Evolutionary conservation across 92 coral and sea anemone genomes (phyloP), one percentile per base, ranked within the genome.

Genomic region (Zoanthus sansibaricus): DNA sequence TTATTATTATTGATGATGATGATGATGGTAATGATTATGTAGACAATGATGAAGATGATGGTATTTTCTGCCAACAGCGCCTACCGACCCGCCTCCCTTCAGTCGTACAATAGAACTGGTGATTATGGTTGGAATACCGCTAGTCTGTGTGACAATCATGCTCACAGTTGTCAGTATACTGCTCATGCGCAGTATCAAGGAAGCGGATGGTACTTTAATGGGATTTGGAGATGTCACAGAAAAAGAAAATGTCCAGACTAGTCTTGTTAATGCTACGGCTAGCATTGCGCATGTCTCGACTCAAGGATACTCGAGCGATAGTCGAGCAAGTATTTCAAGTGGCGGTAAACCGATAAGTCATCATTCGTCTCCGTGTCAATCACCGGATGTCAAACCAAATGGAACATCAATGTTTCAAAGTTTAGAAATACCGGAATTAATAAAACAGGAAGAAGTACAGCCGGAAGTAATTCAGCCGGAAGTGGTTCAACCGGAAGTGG

Each of bases 221-320:
- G 98, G 96, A 0, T 95, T 93, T 80, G 98, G 98, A 21, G 94
- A 93, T 66, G 85, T 73, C 30, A 90, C 93, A 61, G 87, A 95
- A 77, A 95, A 91, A 84, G 96, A 91, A 46, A 84, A 85, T 48
- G 68, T 93, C 78, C 96, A 95, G 75, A 90, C 96, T 17, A 92
- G 92, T 12, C 74, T 94, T 14, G 91, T 95, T 1, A 83, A 82
- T 51, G 88, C 91, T 87, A 83, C 91, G 0, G 89, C 98, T 1
- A 91, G 96, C 47, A 89, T 93, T 87, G 98, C 95, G 71, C 98
- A 95, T 82, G 93, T 95, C 46, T 87, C 89, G 76, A 76, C 95
- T 21, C 91, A 92, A 48, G 88, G 87, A 30, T 84, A 51, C 78
- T 75, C 87, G 7, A 83, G 85, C 47, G 87, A 88, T 47, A 55